Base-by-base conservation (phyloP, 2,113 vertebrate genomes). In the Dipodomys stephensi region DNA sequence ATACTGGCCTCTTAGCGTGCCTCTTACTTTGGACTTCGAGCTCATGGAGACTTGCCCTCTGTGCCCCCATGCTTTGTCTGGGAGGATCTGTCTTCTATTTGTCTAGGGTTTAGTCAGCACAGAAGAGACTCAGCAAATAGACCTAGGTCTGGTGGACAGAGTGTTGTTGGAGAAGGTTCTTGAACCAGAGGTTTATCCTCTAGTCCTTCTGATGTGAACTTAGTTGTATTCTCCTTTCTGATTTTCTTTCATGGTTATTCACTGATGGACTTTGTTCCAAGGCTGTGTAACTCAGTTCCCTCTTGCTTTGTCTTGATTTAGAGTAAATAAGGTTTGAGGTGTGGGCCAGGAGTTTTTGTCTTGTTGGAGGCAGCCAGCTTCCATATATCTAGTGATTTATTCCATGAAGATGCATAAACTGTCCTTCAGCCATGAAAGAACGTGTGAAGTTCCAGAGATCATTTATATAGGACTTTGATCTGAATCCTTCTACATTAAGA, bases 361-460 rank as follows among this genome's bases (percentile, higher is more conserved):
- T 82, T 32, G 44, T n/a, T 85, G 67, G 71, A 62, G 68, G 35
- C 13, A 82, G n/a, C 79, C 62, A 44, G 30, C 7, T 15, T 91
- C 35, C 27, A 6, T 7, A 20, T 44, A 30, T 64, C 53, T 4
- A 49, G 44, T 72, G 62, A 49, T 35, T 62, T 76, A 64, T 81
- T 30, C 35, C 32, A 27, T 90, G 19, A 64, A 83, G 89, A 73
- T 15, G 72, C 22, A 32, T 57, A 10, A 71, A 0, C 60, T 77
- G 65, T 53, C 32, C 57, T 68, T 90, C 35, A 65, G 35, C 81
- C 32, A 23, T 68, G 44, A 90, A 78, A 46, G 94, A 88, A 60
- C 22, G 81, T 64, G 39, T 92, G 44, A 76, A 88, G 76, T 94
- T 84, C 46, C 32, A 57, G 69, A 87, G 28, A 44, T 57, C 28